Evolutionary conservation across 2,797 vertebrate species (phyloP).

Genomic region (Dendrocincla tyrannina): DNA sequence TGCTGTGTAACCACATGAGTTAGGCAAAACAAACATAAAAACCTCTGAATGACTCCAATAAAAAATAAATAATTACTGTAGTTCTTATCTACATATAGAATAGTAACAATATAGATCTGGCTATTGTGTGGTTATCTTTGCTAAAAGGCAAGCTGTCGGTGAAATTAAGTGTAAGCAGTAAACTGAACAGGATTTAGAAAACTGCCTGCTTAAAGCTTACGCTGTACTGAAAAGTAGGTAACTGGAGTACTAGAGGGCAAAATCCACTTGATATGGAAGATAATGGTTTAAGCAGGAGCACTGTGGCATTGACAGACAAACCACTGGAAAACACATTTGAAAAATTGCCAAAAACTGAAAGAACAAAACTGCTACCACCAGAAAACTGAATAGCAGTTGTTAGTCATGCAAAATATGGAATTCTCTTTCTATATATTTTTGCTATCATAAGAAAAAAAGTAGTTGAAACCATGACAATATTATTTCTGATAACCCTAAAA

Average conservation of each 20-base stretch:
- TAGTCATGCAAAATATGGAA: neutral
- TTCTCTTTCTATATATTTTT: neutral
- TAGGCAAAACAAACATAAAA: neutral
- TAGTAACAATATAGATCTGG: neutral
- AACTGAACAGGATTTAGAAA: neutral
- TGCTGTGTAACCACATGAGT: neutral
- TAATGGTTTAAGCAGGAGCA: neutral
- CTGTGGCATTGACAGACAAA: neutral
- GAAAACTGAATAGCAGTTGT: neutral
- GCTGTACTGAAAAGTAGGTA: neutral
- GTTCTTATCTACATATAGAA: neutral
- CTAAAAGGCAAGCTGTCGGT: neutral
- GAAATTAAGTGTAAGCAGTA: neutral
- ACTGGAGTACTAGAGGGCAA: neutral
- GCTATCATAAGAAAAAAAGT: neutral
- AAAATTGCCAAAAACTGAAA: neutral
- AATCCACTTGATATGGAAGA: neutral
- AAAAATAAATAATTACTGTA: neutral
- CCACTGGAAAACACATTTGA: neutral
- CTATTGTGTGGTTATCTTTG: neutral
- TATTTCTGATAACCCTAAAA: constrained; percentile 26
- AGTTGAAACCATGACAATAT: neutral
- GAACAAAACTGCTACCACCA: neutral
- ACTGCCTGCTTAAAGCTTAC: neutral
- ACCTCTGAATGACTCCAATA: neutral